phyloP scores from a whole-genome alignment of 2,113 vertebrate species.

The Anolis carolinensis region DNA sequence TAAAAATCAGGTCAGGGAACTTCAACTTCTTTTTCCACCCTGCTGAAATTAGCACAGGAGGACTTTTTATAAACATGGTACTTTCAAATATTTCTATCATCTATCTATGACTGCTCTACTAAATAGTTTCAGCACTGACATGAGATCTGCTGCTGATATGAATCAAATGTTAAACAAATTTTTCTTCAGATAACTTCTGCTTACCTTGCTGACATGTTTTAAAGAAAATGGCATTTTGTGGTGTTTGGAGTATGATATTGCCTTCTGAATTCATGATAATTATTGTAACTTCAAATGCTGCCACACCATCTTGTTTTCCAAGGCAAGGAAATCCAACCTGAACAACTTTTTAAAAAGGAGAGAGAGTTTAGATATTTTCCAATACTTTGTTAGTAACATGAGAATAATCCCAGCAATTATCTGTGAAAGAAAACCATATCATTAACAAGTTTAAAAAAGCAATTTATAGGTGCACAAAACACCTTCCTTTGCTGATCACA shows the following conservation, averaged over 20 bases:
- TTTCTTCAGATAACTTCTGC: background rate
- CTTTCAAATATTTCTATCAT: background rate
- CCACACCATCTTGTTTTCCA: constrained; percentile 88
- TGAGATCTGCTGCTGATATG: background rate
- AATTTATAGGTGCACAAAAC: background rate
- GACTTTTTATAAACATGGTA: background rate
- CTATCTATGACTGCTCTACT: background rate
- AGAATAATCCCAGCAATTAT: constrained; percentile 1
- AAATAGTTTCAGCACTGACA: background rate
- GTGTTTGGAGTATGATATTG: constrained; percentile 85
- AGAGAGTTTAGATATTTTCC: background rate
- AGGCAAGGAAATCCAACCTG: constrained; percentile 90
- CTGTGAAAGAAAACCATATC: constrained; percentile 4
- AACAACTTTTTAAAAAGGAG: constrained; percentile 74
- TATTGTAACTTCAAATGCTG: constrained; percentile 88
- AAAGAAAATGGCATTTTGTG: constrained; percentile 91
- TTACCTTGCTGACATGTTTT: constrained; percentile 93
- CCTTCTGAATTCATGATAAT: constrained; percentile 89
- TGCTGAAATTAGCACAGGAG: background rate
- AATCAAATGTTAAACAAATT: background rate
- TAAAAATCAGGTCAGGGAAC: background rate
- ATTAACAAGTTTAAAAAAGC: background rate
- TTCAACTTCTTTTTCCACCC: background rate
- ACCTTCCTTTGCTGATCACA: background rate
- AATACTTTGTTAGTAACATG: background rate